Evolutionary conservation across 2,797 vertebrate species (phyloP), one percentile per base, ranked within the genome.

Genomic region (Huso huso): DNA sequence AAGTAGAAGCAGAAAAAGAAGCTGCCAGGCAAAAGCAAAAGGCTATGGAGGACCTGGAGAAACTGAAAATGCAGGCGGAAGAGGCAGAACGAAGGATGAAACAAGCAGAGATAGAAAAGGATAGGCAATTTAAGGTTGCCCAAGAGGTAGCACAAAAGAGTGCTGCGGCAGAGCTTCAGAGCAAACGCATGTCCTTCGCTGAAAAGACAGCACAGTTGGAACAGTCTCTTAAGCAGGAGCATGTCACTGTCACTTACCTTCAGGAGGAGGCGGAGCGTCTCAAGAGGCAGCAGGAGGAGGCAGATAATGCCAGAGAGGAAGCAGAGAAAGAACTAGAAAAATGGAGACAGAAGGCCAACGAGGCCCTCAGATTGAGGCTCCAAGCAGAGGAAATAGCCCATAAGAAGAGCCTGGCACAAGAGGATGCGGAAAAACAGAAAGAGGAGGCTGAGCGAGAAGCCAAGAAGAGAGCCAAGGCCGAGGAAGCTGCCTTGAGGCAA

Each of bases 341-440:
- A 79, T 99, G 96, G 96, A 90, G 89, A 70, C 94, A 96, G 71
- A 99, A 98, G 76, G 97, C 97, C 62, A 96, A 99, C 0, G 97
- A 99, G 75, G 96, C 96, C 0, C 89, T 99, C 70, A 90, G 95
- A 15, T 82, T 98, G 15, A 89, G 95, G 70, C 87, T 98, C 18
- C 95, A 98, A 80, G 97, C 96, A 0, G 96, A 99, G 66, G 95
- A 99, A 75, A 93, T 96, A 73, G 96, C 97, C 1, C 95, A 97
- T 81, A 90, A 93, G 76, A 99, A 99, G 82, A 81, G 82, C 0
- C 79, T 96, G 49, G 92, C 96, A 0, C 97, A 99, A 78, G 94
- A 96, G 5, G 95, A 98, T 0, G 97, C 97, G 0, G 97, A 99
- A 79, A 97, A 95, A 77, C 96, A 98, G 78, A 99, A 97, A 69